phyloP scores from a whole-genome alignment of 1,140 invertebrate species.

The Oryzaephilus surinamensis region DNA sequence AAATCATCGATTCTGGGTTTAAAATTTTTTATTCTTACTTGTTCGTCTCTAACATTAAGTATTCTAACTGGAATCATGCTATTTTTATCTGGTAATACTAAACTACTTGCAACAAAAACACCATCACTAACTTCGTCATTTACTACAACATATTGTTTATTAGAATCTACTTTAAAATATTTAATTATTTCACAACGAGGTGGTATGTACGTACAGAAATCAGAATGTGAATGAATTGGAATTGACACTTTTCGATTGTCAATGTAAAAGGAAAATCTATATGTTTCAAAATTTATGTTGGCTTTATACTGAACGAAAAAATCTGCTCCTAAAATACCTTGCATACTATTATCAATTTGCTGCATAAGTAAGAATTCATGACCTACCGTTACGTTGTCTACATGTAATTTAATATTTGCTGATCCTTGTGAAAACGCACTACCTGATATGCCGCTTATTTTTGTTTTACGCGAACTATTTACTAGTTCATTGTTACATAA shows the following conservation, averaged over 20 bases:
- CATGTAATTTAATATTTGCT: too few relatives aligned
- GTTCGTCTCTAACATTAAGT: constrained; percentile 13
- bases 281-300: constrained; percentile 12
- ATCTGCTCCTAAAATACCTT: constrained; percentile 15
- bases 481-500: constrained; percentile 7
- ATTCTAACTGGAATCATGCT: constrained; percentile 12
- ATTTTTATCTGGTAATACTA: constrained; percentile 1
- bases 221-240: constrained; percentile 5
- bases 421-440: too few relatives aligned
- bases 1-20: constrained; percentile 8
- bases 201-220: constrained; percentile 9
- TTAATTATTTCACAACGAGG: constrained; percentile 13
- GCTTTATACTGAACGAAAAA: constrained; percentile 11
- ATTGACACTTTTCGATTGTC: constrained; percentile 1
- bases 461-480: constrained; percentile 5
- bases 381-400: not conserved
- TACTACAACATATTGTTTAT: constrained; percentile 11
- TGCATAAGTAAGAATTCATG: constrained; percentile 13
- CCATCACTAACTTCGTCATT: constrained; percentile 12
- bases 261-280: constrained; percentile 7
- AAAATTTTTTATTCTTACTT: constrained; percentile 14
- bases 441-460: not conserved
- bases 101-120: constrained; percentile 10
- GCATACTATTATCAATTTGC: constrained; percentile 8
- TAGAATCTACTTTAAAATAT: constrained; percentile 9